These are phyloP conservation scores for Acleris literana DNA, from an alignment of 2,888 invertebrate genomes.

Conservation along the genomic window DNA sequence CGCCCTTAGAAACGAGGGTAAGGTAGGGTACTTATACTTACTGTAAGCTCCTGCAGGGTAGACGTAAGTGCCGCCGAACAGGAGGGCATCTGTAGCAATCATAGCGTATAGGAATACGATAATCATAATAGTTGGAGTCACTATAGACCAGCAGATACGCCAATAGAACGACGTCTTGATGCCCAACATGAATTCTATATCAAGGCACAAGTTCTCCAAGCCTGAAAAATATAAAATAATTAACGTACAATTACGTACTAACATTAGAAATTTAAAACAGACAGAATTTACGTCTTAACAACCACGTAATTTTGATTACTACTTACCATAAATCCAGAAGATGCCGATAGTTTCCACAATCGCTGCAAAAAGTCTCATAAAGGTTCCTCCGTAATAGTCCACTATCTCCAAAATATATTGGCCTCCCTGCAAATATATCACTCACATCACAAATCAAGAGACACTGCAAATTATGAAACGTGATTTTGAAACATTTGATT, in stretches of 20 bases:
- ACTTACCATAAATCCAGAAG: slow-evolving; percentile 88
- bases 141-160: slow-evolving; percentile 87
- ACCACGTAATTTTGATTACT: background rate
- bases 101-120: slow-evolving; percentile 86
- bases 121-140: slow-evolving; percentile 86
- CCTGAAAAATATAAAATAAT: slow-evolving; percentile 30
- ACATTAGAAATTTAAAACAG: background rate
- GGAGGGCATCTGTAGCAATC: slow-evolving; percentile 77
- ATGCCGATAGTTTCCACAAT: slow-evolving; percentile 85
- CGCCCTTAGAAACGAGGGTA: too few relatives aligned
- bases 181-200: slow-evolving; percentile 89
- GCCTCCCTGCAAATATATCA: slow-evolving; percentile 77
- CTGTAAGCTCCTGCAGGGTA: slow-evolving; percentile 82
- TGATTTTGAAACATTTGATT: too few relatives aligned
- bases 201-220: slow-evolving; percentile 53
- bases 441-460: background rate
- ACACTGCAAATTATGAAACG: too few relatives aligned
- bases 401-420: slow-evolving; percentile 85
- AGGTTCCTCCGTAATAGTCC: slow-evolving; percentile 86
- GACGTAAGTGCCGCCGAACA: slow-evolving; percentile 73
- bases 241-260: background rate
- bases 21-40: slow-evolving; percentile 47
- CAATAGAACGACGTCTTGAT: slow-evolving; percentile 85
- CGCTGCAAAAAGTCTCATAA: slow-evolving; percentile 84
- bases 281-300: background rate